A percentile compares a stretch with the other conserved stretches of the same genome.
Conservation (phyloP, 2,113 vertebrate genomes). For the Gymnorhina tibicen region DNA sequence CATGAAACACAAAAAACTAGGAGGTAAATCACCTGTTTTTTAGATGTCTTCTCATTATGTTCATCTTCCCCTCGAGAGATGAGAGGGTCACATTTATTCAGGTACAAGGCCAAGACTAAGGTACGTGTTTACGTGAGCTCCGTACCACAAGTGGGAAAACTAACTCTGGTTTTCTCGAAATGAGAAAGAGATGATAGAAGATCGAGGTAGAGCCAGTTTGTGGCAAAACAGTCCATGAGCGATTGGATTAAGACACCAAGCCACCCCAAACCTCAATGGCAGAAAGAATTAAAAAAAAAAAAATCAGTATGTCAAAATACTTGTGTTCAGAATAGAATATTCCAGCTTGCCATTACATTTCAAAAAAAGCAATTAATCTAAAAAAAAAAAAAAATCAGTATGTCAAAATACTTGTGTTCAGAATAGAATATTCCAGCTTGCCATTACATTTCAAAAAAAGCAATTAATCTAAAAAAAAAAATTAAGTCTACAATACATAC, state of each 20-base stretch:
- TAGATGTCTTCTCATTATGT: neutral
- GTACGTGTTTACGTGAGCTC: neutral
- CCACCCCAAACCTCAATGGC: accelerated
- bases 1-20: neutral
- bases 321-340: neutral
- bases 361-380: accelerated
- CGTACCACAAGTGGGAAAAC: neutral
- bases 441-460: neutral
- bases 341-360: neutral
- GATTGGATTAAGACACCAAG: neutral
- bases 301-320: neutral
- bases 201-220: neutral
- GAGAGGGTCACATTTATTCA: neutral
- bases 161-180: neutral
- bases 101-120: neutral
- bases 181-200: neutral
- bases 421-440: neutral
- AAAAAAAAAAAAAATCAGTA: accelerated
- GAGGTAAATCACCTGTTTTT: neutral
- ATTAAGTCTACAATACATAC: neutral
- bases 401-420: neutral
- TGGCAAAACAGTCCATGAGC: neutral
- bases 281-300: neutral
- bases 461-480: neutral
- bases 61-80: neutral